Percentiles rank a stretch among this genome's conserved stretches.
These are phyloP conservation scores for Euthynnus affinis DNA, from an alignment of 2,797 vertebrate genomes.

Conservation along the genomic window DNA sequence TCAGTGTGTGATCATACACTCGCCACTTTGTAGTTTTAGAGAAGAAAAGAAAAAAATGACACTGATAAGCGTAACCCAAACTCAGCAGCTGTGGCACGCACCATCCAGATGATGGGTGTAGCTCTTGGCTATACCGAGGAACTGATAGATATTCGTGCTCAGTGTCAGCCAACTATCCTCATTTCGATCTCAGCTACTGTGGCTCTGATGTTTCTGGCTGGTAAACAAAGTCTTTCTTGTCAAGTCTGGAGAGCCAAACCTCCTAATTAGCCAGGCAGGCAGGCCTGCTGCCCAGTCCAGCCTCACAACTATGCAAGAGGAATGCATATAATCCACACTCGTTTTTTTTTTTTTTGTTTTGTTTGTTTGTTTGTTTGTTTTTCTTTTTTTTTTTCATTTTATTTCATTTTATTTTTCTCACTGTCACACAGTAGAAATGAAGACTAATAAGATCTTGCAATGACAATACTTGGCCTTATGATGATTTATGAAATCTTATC, in stretches of 20 bases:
- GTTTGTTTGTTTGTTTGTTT: no score
- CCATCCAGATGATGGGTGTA: background rate
- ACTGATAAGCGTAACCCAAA: constrained; percentile 41
- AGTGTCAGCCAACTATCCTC: constrained; percentile 60
- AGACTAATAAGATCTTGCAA: constrained; percentile 81
- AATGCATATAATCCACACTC: constrained; percentile 84
- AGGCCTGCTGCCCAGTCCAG: constrained; percentile 80
- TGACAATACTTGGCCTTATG: constrained; percentile 88
- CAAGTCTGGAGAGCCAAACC: constrained; percentile 70
- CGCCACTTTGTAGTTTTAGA: constrained; percentile 31
- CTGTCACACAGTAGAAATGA: constrained; percentile 71
- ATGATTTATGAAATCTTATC: constrained; percentile 77
- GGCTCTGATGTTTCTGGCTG: constrained; percentile 69
- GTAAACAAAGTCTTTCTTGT: constrained; percentile 76
- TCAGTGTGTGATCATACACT: background rate
- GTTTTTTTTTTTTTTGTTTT: constrained; percentile 29
- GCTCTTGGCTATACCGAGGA: constrained; percentile 26
- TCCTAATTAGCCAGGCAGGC: constrained; percentile 76
- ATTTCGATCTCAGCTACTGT: constrained; percentile 59
- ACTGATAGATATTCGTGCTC: constrained; percentile 55
- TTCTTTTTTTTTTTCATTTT: constrained; percentile 41
- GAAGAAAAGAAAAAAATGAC: constrained; percentile 39
- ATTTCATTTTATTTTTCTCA: constrained; percentile 66
- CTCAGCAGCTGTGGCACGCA: constrained; percentile 14
- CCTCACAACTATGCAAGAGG: constrained; percentile 89